A percentile compares a stretch with the other conserved stretches of the same genome.
Evolutionary conservation across 2,797 vertebrate species (phyloP).

Genomic region (Muscicapa comitata): DNA sequence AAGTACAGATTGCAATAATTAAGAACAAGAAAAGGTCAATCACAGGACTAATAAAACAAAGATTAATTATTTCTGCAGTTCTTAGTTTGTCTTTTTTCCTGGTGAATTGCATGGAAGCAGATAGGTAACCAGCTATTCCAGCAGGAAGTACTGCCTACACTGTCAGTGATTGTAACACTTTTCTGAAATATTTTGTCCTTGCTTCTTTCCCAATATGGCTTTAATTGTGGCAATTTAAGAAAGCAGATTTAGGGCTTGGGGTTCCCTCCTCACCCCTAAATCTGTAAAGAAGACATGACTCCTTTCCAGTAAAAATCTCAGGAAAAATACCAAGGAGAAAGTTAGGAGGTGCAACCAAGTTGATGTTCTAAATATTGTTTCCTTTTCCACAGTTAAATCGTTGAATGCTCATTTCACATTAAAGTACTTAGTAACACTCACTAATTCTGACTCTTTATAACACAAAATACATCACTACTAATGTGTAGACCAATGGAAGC

Average conservation of each 20-base stretch:
- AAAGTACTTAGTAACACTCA: not conserved
- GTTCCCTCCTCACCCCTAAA: not conserved
- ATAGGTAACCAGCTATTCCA: not conserved
- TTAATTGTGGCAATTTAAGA: not conserved
- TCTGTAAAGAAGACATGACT: not conserved
- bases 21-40: not conserved
- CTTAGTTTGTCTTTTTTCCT: not conserved
- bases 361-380: not conserved
- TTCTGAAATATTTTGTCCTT: not conserved
- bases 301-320: not conserved
- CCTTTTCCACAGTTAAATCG: not conserved
- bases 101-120: not conserved
- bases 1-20: not conserved
- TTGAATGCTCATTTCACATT: not conserved
- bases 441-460: not conserved
- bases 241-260: not conserved
- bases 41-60: not conserved
- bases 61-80: not conserved
- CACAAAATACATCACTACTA: not conserved
- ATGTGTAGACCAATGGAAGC: not conserved
- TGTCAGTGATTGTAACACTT: not conserved
- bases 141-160: not conserved
- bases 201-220: not conserved
- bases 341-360: not conserved
- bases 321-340: not conserved